Conservation (phyloP, 2,113 vertebrate species). For the Tretioscincus oriximinensis region DNA sequence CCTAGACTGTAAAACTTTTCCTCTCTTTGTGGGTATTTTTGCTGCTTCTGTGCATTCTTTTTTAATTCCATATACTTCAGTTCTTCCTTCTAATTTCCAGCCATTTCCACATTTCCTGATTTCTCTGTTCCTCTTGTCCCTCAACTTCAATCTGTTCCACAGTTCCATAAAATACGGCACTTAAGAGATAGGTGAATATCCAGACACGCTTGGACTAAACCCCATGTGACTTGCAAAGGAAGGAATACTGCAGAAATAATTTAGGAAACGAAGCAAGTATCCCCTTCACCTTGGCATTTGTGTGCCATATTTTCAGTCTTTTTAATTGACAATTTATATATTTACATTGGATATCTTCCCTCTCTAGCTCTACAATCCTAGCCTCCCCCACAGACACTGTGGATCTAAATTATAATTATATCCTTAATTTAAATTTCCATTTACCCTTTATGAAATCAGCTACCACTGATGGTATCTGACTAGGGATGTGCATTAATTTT, state of each 20-base stretch:
- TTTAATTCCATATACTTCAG: too few species aligned
- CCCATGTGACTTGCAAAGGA: constrained; percentile 36
- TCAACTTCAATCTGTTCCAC: neutral
- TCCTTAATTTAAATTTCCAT: too few species aligned
- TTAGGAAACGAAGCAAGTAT: neutral
- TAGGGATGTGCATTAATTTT: too few species aligned
- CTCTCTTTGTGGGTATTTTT: too few species aligned
- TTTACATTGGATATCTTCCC: too few species aligned
- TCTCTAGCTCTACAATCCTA: too few species aligned
- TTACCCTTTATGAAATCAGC: too few species aligned
- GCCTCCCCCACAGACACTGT: too few species aligned
- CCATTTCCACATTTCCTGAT: neutral
- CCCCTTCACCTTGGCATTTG: neutral
- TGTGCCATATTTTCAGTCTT: neutral
- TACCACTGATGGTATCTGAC: too few species aligned
- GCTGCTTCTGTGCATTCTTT: neutral
- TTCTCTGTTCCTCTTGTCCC: accelerated
- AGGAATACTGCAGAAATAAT: constrained; percentile 8
- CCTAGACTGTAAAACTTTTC: neutral
- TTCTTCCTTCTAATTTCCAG: neutral
- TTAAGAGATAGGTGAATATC: constrained; percentile 28
- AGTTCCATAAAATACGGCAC: constrained; percentile 13
- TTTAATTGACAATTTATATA: too few species aligned
- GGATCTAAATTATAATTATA: too few species aligned
- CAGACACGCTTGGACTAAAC: constrained; percentile 11